Percentiles rank a stretch among this genome's conserved stretches.
Evolutionary conservation across 92 coral and sea anemone genomes (phyloP).

Genomic region (Montipora capitata): DNA sequence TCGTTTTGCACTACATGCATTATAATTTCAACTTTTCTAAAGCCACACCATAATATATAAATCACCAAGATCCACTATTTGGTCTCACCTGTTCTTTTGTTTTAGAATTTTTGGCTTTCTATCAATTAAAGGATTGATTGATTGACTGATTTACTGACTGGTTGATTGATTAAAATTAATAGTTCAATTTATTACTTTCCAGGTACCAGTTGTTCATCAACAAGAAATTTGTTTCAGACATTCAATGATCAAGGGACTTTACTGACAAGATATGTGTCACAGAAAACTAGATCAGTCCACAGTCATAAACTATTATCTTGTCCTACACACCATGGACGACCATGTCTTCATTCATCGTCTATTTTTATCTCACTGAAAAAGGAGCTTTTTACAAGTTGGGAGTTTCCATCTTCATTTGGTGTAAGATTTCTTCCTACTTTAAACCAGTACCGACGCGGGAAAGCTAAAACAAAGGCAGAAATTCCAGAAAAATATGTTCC

Average conservation of each 20-base stretch:
- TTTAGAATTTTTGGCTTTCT: too few relatives aligned
- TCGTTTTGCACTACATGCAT: too few relatives aligned
- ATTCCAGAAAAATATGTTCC: constrained; percentile 76
- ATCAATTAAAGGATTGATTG: too few relatives aligned
- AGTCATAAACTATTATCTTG: neutral
- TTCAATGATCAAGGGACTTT: neutral
- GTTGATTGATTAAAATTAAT: neutral
- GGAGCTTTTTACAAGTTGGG: constrained; percentile 24
- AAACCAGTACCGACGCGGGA: constrained; percentile 89
- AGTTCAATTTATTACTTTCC: neutral
- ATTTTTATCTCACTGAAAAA: constrained; percentile 8
- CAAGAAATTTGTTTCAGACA: neutral
- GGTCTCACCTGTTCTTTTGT: too few relatives aligned
- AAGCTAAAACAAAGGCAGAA: constrained; percentile 85
- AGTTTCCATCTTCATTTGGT: constrained; percentile 37
- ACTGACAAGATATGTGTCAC: neutral
- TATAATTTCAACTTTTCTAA: too few relatives aligned
- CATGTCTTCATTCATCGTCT: neutral
- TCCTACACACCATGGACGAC: neutral
- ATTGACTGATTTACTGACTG: too few relatives aligned
- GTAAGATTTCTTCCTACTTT: constrained; percentile 88
- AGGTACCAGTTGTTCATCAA: neutral
- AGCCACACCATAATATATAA: too few relatives aligned
- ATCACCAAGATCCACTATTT: too few relatives aligned
- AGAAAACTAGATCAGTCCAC: constrained; percentile 3